Evolutionary conservation across 2,888 invertebrate genomes (phyloP).

Genomic region (Herminia tarsipennalis): DNA sequence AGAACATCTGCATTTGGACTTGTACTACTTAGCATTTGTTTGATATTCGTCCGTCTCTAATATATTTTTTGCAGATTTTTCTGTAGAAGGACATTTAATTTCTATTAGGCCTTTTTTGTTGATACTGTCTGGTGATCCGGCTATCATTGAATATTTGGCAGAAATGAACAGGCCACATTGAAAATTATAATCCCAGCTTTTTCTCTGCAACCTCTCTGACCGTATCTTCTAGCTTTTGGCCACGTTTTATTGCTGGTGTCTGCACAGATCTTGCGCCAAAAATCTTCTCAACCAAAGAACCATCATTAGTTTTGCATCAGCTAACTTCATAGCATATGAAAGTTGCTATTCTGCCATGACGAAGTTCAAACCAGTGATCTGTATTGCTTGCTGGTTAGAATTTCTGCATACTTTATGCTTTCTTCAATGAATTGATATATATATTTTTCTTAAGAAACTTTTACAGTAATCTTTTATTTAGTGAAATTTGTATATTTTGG

Average conservation of each 20-base stretch:
- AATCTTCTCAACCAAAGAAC: conserved; percentile 7
- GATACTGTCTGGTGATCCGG: conserved; percentile 7
- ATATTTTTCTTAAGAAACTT: too few species aligned
- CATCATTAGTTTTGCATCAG: conserved; percentile 11
- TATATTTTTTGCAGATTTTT: background rate
- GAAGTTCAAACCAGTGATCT: conserved; percentile 11
- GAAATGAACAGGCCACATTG: background rate
- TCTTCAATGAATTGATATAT: background rate
- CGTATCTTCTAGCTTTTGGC: background rate
- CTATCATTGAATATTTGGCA: conserved; percentile 3
- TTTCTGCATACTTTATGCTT: background rate
- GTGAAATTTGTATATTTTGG: too few species aligned
- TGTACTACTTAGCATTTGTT: background rate
- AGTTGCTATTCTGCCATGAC: conserved; percentile 16
- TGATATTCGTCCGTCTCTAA: background rate
- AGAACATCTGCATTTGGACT: background rate
- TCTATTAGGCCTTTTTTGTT: background rate
- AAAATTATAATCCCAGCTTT: background rate
- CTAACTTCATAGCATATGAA: conserved; percentile 13
- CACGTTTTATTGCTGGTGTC: background rate
- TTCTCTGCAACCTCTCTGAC: background rate
- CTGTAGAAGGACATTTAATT: conserved; percentile 1
- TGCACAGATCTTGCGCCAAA: background rate
- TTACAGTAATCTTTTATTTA: too few species aligned
- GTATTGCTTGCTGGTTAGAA: background rate